Evolutionary conservation across 2,113 vertebrate genomes (phyloP).

Genomic region (Chrysochloris asiatica): DNA sequence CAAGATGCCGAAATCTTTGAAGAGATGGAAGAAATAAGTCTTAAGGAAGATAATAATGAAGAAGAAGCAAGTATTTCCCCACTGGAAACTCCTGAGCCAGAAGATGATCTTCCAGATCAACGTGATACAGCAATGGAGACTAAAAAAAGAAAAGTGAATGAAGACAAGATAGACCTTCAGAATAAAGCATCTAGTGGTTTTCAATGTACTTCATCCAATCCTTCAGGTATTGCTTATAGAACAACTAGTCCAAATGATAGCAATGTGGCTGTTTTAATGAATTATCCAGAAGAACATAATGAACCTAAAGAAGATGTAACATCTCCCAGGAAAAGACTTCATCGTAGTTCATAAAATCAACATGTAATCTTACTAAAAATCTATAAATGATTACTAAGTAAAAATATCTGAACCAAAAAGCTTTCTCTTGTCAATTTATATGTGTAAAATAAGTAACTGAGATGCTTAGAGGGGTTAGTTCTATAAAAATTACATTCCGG

Average conservation of each 20-base stretch:
- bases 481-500: constrained; percentile 80
- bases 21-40: constrained; percentile 90
- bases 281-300: constrained; percentile 91
- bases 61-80: constrained; percentile 84
- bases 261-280: constrained; percentile 85
- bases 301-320: constrained; percentile 89
- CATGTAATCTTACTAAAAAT: constrained; percentile 83
- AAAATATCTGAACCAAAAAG: constrained; percentile 83
- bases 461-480: constrained; percentile 73
- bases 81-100: constrained; percentile 88
- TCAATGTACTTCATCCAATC: constrained; percentile 84
- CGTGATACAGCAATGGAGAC: constrained; percentile 91
- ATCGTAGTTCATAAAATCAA: constrained; percentile 89
- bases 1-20: constrained; percentile 86
- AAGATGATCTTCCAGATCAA: constrained; percentile 91
- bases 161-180: constrained; percentile 84
- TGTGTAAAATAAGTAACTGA: constrained; percentile 84
- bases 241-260: constrained; percentile 86
- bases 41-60: constrained; percentile 89
- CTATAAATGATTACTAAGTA: constrained; percentile 83
- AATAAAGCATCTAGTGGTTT: constrained; percentile 82
- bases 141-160: constrained; percentile 89
- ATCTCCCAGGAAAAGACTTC: constrained; percentile 90
- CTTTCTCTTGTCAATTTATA: constrained; percentile 81
- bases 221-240: constrained; percentile 85